Percentiles rank a stretch among this genome's conserved stretches.
phyloP scores from a whole-genome alignment of 2,113 vertebrate genomes.

The Corythoichthys intestinalis region DNA sequence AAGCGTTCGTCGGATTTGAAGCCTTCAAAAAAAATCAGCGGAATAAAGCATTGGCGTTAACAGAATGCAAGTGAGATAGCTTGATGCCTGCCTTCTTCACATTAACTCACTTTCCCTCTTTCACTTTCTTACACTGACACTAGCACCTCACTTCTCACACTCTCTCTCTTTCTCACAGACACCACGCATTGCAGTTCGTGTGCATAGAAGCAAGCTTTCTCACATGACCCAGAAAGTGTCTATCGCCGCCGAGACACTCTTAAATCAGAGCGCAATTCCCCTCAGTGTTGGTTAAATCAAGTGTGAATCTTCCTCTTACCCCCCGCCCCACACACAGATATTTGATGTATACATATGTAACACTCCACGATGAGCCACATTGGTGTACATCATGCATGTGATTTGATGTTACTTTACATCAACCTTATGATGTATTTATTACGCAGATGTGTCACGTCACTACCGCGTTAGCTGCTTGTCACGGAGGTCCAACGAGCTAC shows the following conservation, averaged over 20 bases:
- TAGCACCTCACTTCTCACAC: neutral
- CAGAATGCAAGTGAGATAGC: constrained; percentile 30
- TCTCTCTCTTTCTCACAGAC: neutral
- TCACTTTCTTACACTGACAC: neutral
- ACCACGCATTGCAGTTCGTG: neutral
- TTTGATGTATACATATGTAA: constrained; percentile 17
- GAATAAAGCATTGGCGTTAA: constrained; percentile 27
- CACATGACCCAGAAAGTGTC: constrained; percentile 47
- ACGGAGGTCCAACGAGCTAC: neutral
- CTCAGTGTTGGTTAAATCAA: constrained; percentile 52
- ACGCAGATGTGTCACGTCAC: neutral
- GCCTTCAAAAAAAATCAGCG: constrained; percentile 19
- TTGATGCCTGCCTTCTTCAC: neutral
- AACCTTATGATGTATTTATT: neutral
- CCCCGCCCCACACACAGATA: neutral
- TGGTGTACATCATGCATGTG: constrained; percentile 13
- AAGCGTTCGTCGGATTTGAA: constrained; percentile 48
- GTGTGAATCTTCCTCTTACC: neutral
- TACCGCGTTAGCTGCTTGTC: neutral
- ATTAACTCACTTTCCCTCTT: neutral
- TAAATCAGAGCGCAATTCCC: constrained; percentile 43
- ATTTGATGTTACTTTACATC: constrained; percentile 2
- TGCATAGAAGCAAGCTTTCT: constrained; percentile 32
- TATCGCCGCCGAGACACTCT: constrained; percentile 36
- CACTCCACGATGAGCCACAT: constrained; percentile 6